Evolutionary conservation across 1,140 invertebrate genomes (phyloP), one percentile per base, ranked within the genome.

Genomic region (Temnothorax longispinosus): DNA sequence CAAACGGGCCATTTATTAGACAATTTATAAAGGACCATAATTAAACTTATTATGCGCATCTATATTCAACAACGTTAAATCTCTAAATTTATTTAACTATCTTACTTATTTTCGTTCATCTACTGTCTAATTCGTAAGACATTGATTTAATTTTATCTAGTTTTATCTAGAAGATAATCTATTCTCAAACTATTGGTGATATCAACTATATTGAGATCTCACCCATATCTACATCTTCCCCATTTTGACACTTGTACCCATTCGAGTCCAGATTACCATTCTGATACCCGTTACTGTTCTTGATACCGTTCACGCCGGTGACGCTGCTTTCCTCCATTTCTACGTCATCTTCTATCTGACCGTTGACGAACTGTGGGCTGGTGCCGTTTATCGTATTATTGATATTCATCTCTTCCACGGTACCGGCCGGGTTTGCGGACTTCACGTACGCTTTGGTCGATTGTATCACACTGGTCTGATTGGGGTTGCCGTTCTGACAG

Each of bases 391-490:
- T 91, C 18, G 93, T 80, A 69, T 94, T 95, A 89, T 93, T 95
- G 65, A 94, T 89, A 82, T 95, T 95, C 93, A 94, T 95, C 60
- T 94, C 94, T 76, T 95, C 95, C 71, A 95, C 95, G 78, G 95
- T 96, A 71, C 94, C 94, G 50, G 95, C 95, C 50, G 65, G 41
- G 13, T 69, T 69, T 69, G 93, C 80, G 76, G 95, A 93, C 93
- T 96, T 96, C 64, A 94, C 95, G 93, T 96, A 97, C 76, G 96
- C 94, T 95, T 97, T 97, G 65, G 97, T 97, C 80, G 97, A 97
- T 94, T 97, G 97, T 92, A 97, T 97, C 58, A 97, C 97, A 82
- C 97, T 97, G 58, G 97, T 97, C 94, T 97, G 97, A 94, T 96
- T 96, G 32, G 96, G 95, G 89, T 94, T 96, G 81, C 90, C 93